phyloP scores from a whole-genome alignment of 2,113 vertebrate species.

The Triplophysa rosa region DNA sequence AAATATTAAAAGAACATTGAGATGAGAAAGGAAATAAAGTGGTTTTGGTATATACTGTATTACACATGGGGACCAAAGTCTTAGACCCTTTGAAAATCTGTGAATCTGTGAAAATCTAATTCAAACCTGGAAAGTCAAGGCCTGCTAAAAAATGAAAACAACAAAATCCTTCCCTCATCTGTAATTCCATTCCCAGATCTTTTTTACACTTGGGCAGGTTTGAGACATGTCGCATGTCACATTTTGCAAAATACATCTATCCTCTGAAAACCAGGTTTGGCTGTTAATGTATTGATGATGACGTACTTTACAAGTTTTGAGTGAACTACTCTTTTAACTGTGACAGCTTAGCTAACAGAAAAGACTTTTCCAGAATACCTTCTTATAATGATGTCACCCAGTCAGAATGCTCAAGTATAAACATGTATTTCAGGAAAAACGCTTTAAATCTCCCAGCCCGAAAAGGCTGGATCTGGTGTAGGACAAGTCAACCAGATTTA shows the following conservation, averaged over 20 bases:
- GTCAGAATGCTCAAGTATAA: constrained; percentile 10
- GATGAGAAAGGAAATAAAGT: background rate
- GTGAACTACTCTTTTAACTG: background rate
- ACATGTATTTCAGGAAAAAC: constrained; percentile 36
- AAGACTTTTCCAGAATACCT: constrained; percentile 39
- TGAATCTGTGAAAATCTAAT: no score
- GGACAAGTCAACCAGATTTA: background rate
- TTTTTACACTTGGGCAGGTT: no score
- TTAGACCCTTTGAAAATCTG: no score
- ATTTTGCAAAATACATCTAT: background rate
- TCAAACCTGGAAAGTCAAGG: no score
- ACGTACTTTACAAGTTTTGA: background rate
- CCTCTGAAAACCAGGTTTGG: background rate
- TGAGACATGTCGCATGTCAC: no score
- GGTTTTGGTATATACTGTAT: no score
- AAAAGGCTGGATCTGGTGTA: background rate
- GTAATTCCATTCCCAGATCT: no score
- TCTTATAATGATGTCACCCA: background rate
- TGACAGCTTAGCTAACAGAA: background rate
- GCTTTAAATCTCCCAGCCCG: background rate
- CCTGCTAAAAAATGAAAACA: no score
- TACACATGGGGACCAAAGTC: no score
- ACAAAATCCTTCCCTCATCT: no score
- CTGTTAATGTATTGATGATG: no score
- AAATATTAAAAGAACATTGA: background rate